phyloP scores from a whole-genome alignment of 2,888 invertebrate species.

The Hoplodrina ambigua region DNA sequence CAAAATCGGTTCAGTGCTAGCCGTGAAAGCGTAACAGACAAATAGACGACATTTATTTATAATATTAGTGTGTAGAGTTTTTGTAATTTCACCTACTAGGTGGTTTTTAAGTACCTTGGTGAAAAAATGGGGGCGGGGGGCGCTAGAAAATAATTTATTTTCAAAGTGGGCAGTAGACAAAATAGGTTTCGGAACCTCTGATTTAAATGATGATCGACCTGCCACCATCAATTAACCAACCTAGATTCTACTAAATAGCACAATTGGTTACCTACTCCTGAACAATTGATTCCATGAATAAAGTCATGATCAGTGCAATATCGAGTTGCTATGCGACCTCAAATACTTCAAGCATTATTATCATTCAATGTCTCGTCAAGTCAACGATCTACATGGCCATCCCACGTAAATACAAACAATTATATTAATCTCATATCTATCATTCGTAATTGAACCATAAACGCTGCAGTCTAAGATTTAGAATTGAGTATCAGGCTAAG shows the following conservation, averaged over 20 bases:
- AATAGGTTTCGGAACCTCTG: too few species aligned
- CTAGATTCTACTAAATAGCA: conserved; percentile 8
- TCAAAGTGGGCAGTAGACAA: too few species aligned
- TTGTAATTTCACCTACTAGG: too few species aligned
- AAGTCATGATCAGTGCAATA: conserved; percentile 1
- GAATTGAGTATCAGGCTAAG: not conserved
- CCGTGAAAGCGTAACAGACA: too few species aligned
- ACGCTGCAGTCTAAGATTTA: not conserved
- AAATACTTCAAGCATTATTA: conserved; percentile 45
- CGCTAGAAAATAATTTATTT: too few species aligned
- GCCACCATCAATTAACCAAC: conserved; percentile 5
- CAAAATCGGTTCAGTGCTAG: too few species aligned
- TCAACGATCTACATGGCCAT: conserved; percentile 70
- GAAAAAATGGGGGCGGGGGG: too few species aligned
- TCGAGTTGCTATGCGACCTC: conserved; percentile 12
- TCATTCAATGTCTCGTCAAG: conserved; percentile 65
- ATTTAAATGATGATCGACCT: not conserved
- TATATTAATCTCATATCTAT: conserved; percentile 1
- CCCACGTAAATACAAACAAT: conserved; percentile 52
- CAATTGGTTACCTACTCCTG: not conserved
- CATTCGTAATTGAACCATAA: not conserved
- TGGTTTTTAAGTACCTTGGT: too few species aligned
- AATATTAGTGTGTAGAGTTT: too few species aligned
- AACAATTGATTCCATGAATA: conserved; percentile 6
- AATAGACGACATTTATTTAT: too few species aligned